These are phyloP conservation scores for Dendrolimus kikuchii DNA, from an alignment of 1,140 invertebrate genomes.

Conservation along the genomic window DNA sequence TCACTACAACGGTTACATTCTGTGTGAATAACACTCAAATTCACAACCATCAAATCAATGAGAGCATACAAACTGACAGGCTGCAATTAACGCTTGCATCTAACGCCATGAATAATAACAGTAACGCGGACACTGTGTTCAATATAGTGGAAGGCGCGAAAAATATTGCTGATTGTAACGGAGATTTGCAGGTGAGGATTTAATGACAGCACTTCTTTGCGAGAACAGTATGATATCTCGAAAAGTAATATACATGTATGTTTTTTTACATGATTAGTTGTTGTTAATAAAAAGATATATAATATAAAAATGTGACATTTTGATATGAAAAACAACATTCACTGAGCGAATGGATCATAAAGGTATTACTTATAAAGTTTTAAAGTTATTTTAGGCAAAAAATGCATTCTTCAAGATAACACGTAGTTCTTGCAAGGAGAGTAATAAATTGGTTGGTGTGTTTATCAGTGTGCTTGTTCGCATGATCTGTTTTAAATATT, in stretches of 20 bases:
- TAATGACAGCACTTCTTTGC: constrained; percentile 28
- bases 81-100: constrained; percentile 68
- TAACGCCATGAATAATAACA: constrained; percentile 61
- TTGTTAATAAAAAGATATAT: no score
- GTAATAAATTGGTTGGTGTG: no score
- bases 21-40: constrained; percentile 78
- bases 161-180: constrained; percentile 44
- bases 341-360: no score
- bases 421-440: no score
- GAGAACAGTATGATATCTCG: constrained; percentile 10
- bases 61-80: constrained; percentile 57
- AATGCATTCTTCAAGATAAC: no score
- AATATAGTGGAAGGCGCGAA: constrained; percentile 42
- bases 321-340: no score
- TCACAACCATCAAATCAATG: constrained; percentile 66
- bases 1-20: constrained; percentile 87
- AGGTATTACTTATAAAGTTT: no score
- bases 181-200: constrained; percentile 54
- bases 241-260: no score
- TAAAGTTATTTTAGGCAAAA: no score
- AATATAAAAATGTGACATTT: no score
- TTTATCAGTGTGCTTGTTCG: no score
- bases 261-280: no score
- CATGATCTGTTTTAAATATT: neutral
- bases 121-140: constrained; percentile 38